Conservation (phyloP, 2,888 invertebrate species). For the Cinara cedri region DNA sequence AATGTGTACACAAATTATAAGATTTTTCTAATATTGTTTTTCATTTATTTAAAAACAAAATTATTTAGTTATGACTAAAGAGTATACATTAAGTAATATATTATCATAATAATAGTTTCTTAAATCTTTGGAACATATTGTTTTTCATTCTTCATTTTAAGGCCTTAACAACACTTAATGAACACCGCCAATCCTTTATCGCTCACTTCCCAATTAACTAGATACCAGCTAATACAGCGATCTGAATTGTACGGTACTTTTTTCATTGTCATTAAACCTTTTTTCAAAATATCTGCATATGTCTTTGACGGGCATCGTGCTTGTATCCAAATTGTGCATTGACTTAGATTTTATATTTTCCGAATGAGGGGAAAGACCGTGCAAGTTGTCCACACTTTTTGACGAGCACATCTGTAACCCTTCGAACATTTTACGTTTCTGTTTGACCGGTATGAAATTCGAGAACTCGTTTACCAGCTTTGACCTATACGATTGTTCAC, state of each 20-base stretch:
- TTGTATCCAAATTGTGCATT: conserved; percentile 28
- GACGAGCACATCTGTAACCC: conserved; percentile 13
- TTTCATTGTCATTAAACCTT: conserved; percentile 10
- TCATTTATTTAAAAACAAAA: conserved; percentile 40
- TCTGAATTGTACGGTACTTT: conserved; percentile 31
- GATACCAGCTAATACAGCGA: conserved; percentile 28
- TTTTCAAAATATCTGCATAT: conserved; percentile 50
- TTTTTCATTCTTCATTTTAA: background rate
- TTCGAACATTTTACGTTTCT: conserved; percentile 40
- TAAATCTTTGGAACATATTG: conserved; percentile 47
- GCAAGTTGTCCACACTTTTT: conserved; percentile 41
- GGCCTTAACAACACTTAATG: background rate
- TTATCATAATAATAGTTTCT: conserved; percentile 47
- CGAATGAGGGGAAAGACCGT: background rate
- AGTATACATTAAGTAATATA: conserved; percentile 52
- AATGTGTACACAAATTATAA: conserved; percentile 34
- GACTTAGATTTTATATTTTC: conserved; percentile 17
- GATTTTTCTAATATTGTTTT: conserved; percentile 18
- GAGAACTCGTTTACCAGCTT: background rate
- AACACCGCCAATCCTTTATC: background rate
- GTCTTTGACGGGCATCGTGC: conserved; percentile 31
- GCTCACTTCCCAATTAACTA: background rate
- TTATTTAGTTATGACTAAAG: conserved; percentile 53
- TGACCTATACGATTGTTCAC: conserved; percentile 32
- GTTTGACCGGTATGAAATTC: conserved; percentile 35